These are phyloP conservation scores for Melinopterus prodromus DNA, from an alignment of 2,888 invertebrate species.

Conservation along the genomic window DNA sequence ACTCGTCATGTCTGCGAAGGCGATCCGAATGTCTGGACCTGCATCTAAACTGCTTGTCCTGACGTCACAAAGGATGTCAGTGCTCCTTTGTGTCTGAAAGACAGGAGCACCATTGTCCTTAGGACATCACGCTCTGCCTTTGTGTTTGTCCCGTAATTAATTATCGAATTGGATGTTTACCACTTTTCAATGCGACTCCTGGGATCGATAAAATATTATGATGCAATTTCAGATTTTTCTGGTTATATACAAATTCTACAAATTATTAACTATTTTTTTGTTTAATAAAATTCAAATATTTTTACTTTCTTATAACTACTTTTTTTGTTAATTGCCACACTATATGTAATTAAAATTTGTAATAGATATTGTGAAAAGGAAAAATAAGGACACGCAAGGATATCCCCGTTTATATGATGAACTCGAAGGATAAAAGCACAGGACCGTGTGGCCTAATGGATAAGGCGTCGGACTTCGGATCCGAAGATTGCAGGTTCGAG, in stretches of 20 bases:
- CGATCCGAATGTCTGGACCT: conserved; percentile 44
- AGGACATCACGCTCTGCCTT: conserved; percentile 39
- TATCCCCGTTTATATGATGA: neutral
- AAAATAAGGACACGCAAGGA: neutral
- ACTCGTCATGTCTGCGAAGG: conserved; percentile 41
- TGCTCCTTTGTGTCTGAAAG: conserved; percentile 45
- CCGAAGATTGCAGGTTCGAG: conserved; percentile 69
- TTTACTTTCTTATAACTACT: too few relatives aligned
- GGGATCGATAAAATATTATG: neutral
- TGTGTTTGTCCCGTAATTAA: conserved; percentile 41
- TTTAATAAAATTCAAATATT: too few relatives aligned
- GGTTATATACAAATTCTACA: neutral
- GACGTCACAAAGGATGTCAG: conserved; percentile 45
- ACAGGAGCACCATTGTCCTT: conserved; percentile 43
- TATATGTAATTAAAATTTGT: too few relatives aligned
- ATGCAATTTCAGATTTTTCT: neutral
- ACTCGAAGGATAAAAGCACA: conserved; percentile 15
- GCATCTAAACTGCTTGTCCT: conserved; percentile 44
- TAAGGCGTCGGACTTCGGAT: conserved; percentile 73
- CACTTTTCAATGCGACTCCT: conserved; percentile 32
- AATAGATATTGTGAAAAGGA: neutral
- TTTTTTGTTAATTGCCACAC: too few relatives aligned
- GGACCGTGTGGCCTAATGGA: conserved; percentile 74
- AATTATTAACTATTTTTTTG: too few relatives aligned
- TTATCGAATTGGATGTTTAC: conserved; percentile 40